phyloP scores from a whole-genome alignment of 1,140 invertebrate species.

The Drosophila setifemur region DNA sequence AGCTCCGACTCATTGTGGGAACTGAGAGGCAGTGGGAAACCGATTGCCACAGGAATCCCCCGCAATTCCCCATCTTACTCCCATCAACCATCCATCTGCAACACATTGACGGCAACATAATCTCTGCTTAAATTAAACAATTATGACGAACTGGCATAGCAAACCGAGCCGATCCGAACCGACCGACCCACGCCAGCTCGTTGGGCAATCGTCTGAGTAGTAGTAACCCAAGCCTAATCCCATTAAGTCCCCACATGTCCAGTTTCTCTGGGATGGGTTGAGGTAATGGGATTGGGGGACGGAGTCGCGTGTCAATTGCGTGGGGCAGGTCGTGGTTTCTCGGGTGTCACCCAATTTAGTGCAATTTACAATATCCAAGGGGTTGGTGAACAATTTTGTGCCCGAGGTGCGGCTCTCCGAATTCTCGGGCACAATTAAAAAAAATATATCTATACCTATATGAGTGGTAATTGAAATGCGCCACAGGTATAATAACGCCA shows the following conservation, averaged over 20 bases:
- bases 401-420: slow-evolving; percentile 16
- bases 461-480: slow-evolving; percentile 33
- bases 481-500: slow-evolving; percentile 10
- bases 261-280: not conserved
- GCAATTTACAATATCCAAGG: slow-evolving; percentile 30
- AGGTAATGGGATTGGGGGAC: not conserved
- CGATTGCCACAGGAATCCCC: too few species aligned
- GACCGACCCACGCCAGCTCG: not conserved
- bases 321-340: slow-evolving; percentile 49
- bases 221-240: slow-evolving; percentile 65
- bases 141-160: slow-evolving; percentile 51
- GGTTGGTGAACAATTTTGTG: not conserved
- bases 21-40: slow-evolving; percentile 56
- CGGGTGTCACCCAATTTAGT: slow-evolving; percentile 53
- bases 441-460: not conserved
- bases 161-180: not conserved
- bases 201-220: slow-evolving; percentile 33
- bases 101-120: slow-evolving; percentile 47
- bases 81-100: slow-evolving; percentile 4
- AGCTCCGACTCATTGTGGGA: slow-evolving; percentile 62
- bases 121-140: slow-evolving; percentile 71
- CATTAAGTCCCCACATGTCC: slow-evolving; percentile 51
- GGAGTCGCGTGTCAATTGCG: slow-evolving; percentile 52
- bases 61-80: slow-evolving; percentile 20
- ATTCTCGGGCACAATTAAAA: slow-evolving; percentile 25